Evolutionary conservation across 92 coral and sea anemone species (phyloP), one percentile per base, ranked within the genome.

Genomic region (Epizoanthus scotinus): DNA sequence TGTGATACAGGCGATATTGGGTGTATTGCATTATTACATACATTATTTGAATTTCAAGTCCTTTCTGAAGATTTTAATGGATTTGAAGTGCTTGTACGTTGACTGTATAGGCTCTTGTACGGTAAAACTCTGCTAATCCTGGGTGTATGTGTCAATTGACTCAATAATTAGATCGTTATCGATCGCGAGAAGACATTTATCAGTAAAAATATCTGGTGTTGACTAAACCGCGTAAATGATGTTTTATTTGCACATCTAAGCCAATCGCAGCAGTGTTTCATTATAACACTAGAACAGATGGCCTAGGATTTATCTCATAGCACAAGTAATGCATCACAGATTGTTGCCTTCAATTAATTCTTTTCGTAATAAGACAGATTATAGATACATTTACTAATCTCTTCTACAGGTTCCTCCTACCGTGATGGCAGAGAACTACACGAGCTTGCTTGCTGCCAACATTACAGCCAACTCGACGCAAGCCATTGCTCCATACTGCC

Each of bases 141-240:
- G 26, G 59, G 61, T 42, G 59, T 42, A 75, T 75, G 55, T 59
- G 54, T 24, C 56, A 71, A 24, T 28, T 34, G 53, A 14, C 44
- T 49, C 66, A 20, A 58, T 67, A 59, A 59, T 38, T 36, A n/a
- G 81, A 75, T 57, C 63, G 57, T 40, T 75, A 75, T 75, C 81
- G 5, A 38, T 59, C 61, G 68, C 40, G 21, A 59, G 13, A 66
- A 75, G 61, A 59, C 55, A 75, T 40, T 53, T 27, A 28, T 73
- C 60, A 28, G 19, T 8, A 28, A 55, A 20, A 22, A 29, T 29
- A 73, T 27, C 22, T 18, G 9, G 12, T 18, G 49, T 19, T 56
- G n/a, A 73, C n/a, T 54, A 29, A 73, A 50, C 40, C 8, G 28
- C 52, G 9, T 29, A 19, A 59, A 36, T 75, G 68, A 34, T 36